Evolutionary conservation across 2,888 invertebrate genomes (phyloP), one percentile per base, ranked within the genome.

Genomic region (Polymixis lichenea): DNA sequence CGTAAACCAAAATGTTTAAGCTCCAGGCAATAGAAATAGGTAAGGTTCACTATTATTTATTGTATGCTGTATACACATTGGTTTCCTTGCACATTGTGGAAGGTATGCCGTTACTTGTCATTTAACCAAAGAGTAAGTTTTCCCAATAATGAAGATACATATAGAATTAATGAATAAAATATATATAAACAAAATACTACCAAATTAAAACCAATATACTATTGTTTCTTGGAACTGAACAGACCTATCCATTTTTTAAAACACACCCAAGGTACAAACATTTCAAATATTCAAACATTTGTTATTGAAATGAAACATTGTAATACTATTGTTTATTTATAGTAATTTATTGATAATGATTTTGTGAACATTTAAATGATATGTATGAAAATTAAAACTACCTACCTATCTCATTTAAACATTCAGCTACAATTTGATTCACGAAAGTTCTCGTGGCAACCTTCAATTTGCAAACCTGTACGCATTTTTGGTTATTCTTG

Each of bases 61-160:
- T 76, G 7, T 11, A 64, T 51, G 25, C 56, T 53, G 25, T 22
- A 62, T 51, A 58, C 7, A 61, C 15, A 6, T 64, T 22, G 9
- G 15, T 81, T 75, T 64, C n/a, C 25, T 58, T 53, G 53, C 43
- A 46, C 32, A 8, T 22, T 62, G 38, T 11, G 46, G 15, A 22
- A 53, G 15, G 8, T 32, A 58, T 19, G 43, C 32, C 82, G 46
- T 82, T 80, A 80, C 25, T 80, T 72, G 25, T 38, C 19, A 73
- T 53, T 46, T 49, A 53, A 64, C 64, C 56, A 58, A 75, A 74
- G 43, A 72, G 73, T 69, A 56, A 28, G 43, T 69, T 60, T 60
- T 78, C 7, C 38, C 32, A 46, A 11, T 25, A 51, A 58, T 70
- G n/a, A 58, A 32, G 13, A 53, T 46, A 80, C 49, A 49, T 38